Conservation (phyloP, 2,797 vertebrate genomes). For the Synaphobranchus kaupii region DNA sequence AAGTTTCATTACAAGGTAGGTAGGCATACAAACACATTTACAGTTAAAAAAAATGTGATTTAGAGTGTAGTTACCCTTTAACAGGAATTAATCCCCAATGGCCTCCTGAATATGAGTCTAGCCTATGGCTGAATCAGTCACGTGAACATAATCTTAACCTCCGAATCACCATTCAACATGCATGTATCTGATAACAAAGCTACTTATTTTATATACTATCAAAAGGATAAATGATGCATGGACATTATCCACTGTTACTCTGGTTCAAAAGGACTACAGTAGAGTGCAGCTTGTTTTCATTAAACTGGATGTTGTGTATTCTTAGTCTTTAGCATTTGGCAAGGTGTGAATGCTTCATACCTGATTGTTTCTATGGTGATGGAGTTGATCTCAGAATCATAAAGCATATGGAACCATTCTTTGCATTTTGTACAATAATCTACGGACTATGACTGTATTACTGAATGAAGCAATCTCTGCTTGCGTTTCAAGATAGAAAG, state of each 20-base stretch:
- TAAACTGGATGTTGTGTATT: neutral
- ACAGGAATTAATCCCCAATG: conserved; percentile 42
- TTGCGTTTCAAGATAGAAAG: conserved; percentile 22
- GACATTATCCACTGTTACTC: neutral
- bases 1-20: no score
- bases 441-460: neutral
- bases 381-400: neutral
- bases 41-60: no score
- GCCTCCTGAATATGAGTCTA: neutral
- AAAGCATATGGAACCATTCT: neutral
- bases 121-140: neutral
- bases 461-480: conserved; percentile 17
- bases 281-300: neutral
- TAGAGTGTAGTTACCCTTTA: conserved; percentile 22
- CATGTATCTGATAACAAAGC: neutral
- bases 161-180: neutral
- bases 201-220: neutral
- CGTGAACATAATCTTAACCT: neutral
- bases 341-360: conserved; percentile 2
- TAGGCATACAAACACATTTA: no score
- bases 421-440: neutral
- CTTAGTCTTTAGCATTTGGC: neutral
- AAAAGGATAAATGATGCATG: neutral
- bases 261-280: neutral
- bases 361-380: conserved; percentile 36